phyloP scores from a whole-genome alignment of 2,888 invertebrate species.

The Drosophila formosana region DNA sequence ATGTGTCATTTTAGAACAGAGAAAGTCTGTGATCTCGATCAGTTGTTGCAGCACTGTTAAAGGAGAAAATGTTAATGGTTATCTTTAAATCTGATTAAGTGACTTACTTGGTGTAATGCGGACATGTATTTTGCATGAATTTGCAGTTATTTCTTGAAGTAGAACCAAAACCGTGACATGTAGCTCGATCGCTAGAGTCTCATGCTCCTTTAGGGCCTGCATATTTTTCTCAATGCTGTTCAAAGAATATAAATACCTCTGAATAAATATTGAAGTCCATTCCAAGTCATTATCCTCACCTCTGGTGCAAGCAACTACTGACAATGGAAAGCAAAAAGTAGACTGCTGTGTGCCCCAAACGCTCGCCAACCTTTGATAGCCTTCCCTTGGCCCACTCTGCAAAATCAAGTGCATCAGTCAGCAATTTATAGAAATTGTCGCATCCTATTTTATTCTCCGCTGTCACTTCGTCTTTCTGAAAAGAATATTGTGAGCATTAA shows the following conservation, averaged over 20 bases:
- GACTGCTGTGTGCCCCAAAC: conserved; percentile 35
- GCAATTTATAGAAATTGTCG: conserved; percentile 18
- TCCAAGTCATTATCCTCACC: conserved; percentile 10
- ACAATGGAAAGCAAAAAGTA: conserved; percentile 53
- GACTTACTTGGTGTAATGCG: conserved; percentile 44
- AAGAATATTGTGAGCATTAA: background rate
- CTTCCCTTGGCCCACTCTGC: conserved; percentile 23
- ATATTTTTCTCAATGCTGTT: conserved; percentile 20
- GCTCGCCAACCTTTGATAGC: conserved; percentile 33
- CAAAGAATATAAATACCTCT: background rate
- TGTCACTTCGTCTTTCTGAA: conserved; percentile 24
- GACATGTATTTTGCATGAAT: conserved; percentile 5
- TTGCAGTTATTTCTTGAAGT: conserved; percentile 19
- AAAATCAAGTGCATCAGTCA: conserved; percentile 46
- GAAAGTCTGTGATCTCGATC: conserved; percentile 48
- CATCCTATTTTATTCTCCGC: conserved; percentile 12
- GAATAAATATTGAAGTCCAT: background rate
- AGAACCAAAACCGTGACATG: conserved; percentile 41
- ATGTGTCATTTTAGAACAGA: conserved; percentile 27
- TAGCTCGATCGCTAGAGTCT: conserved; percentile 40
- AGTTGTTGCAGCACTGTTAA: conserved; percentile 60
- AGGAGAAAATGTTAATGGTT: background rate
- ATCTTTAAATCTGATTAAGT: background rate
- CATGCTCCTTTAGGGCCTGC: conserved; percentile 17
- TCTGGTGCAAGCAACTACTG: conserved; percentile 23